These are phyloP conservation scores for Aurelia coerulea DNA, from an alignment of 30 jellyfish, hydroid and myxozoan genomes.

Conservation along the genomic window DNA sequence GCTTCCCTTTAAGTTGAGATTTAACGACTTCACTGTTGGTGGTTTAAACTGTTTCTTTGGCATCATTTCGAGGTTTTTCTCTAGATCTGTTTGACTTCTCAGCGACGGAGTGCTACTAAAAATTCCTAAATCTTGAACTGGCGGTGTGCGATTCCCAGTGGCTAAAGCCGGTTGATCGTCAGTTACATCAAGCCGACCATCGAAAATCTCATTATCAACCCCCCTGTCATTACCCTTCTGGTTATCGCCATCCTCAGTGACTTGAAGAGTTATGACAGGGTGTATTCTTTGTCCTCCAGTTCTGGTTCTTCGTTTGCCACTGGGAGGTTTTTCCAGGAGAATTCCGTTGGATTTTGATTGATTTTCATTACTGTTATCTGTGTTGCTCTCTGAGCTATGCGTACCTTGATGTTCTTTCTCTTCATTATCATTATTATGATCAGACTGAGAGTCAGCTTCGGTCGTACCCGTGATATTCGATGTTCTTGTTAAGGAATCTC, in stretches of 20 bases:
- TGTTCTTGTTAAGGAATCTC: conserved; percentile 54
- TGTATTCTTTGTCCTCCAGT: conserved; percentile 55
- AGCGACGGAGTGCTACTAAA: not conserved
- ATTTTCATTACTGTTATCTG: conserved; percentile 17
- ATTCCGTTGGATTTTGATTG: conserved; percentile 51
- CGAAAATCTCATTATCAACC: conserved; percentile 40
- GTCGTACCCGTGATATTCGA: conserved; percentile 65
- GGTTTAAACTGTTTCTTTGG: conserved; percentile 29
- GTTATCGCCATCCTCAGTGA: conserved; percentile 37
- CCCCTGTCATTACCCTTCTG: conserved; percentile 34
- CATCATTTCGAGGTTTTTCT: not conserved
- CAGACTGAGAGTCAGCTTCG: conserved; percentile 58
- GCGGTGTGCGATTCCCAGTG: conserved; percentile 58
- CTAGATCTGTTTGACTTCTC: conserved; percentile 5
- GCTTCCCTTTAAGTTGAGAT: not conserved
- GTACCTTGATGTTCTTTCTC: conserved; percentile 27
- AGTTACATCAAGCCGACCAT: conserved; percentile 4
- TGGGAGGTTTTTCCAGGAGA: conserved; percentile 45
- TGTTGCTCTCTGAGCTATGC: conserved; percentile 41
- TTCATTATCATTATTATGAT: conserved; percentile 32
- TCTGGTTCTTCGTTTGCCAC: conserved; percentile 66
- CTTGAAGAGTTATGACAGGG: conserved; percentile 70
- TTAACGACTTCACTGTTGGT: not conserved
- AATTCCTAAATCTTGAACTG: conserved; percentile 34
- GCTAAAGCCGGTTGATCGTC: not conserved